Base-by-base conservation (phyloP, 2,888 invertebrate species). In the Exephanes ischioxanthus region DNA sequence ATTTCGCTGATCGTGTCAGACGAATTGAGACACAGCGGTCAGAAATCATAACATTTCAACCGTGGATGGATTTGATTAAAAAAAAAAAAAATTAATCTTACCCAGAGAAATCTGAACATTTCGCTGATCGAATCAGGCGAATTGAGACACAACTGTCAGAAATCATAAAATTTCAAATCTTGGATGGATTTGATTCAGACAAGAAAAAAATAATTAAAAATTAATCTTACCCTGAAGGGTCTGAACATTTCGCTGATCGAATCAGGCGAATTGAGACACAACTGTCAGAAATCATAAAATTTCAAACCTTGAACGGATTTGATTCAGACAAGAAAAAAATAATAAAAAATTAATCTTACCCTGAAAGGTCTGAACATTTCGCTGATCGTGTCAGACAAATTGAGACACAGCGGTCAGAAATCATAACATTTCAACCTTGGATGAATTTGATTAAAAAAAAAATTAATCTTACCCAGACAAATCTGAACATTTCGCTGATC, bases 331-430 rank as follows among this genome's bases (percentile, higher is more conserved):
- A 14, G 45, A 4, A 3, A 45, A 45, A 45, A 14, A 45, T 16
- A 4, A 48, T 4, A 16, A 4, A 41, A 11, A 48, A 16, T 3
- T 3, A 48, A 48, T 48, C 4, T 48, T 16, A 48, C 16, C 16
- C 45, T 96, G 94, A 98, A 98, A 48, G 99, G 99, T 90, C 99
- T 96, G 95, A 99, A 99, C 98, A 99, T 99, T 94, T 99, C 99
- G 76, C 94, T 94, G 83, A 94, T 93, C 45, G 91, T 92, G 73
- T 94, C 94, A n/a, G 92, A 89, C 2, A 93, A 92, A 92, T 99
- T 98, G 91, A 99, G 97, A 94, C 98, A 98, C 77, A 99, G 95
- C 0, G 99, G 99, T 16, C 99, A 11, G 11, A 41, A 41, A 41
- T 41, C 7, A 45, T 14, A 16, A 45, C 16, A 45, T 16, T 45